These are phyloP conservation scores for Toxonevra muliebris DNA, from an alignment of 2,888 invertebrate species.

Conservation along the genomic window DNA sequence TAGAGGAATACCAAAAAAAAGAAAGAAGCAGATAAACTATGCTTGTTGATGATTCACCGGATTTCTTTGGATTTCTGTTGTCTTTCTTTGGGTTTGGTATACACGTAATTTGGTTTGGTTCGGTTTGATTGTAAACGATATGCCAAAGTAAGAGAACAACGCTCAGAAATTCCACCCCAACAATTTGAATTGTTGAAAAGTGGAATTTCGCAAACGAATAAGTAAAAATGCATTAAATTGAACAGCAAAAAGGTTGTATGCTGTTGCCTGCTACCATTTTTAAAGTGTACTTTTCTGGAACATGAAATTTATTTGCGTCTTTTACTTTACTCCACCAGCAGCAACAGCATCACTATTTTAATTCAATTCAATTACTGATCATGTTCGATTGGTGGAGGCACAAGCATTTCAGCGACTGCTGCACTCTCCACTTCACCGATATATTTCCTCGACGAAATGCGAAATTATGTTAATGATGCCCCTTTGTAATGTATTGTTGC, in stretches of 20 bases:
- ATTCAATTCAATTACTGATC: constrained; percentile 24
- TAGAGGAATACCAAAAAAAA: no score
- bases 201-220: neutral
- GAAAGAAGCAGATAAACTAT: neutral
- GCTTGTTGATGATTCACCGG: neutral
- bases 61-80: no score
- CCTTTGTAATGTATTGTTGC: neutral
- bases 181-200: constrained; percentile 12
- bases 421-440: neutral
- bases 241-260: neutral
- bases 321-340: neutral
- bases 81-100: no score
- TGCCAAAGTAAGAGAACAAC: neutral
- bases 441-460: constrained; percentile 11
- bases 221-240: neutral
- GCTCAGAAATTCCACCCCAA: constrained; percentile 7
- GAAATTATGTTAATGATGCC: constrained; percentile 40
- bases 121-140: no score
- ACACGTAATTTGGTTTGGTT: no score
- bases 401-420: constrained; percentile 5
- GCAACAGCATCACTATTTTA: neutral
- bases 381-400: constrained; percentile 23
- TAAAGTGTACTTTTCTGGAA: no score
- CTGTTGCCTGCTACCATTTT: no score
- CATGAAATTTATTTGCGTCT: no score